A percentile compares a stretch with the other conserved stretches of the same genome.
These are phyloP conservation scores for Myripristis jacobus DNA, from an alignment of 2,797 vertebrate species.

Conservation along the genomic window DNA sequence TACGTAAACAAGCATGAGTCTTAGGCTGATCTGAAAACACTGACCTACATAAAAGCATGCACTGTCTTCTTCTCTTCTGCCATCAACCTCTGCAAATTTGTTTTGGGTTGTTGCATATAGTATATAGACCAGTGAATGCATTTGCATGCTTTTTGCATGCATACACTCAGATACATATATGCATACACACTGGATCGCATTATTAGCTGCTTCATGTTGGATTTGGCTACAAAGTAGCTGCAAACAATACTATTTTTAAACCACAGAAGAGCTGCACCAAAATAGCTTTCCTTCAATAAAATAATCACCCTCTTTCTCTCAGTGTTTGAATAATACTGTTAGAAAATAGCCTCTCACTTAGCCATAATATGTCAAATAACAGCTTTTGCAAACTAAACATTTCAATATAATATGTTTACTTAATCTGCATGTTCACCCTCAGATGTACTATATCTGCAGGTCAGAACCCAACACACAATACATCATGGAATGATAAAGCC, in stretches of 20 bases:
- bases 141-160: slow-evolving; percentile 32
- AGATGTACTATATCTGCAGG: slow-evolving; percentile 55
- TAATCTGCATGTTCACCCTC: slow-evolving; percentile 57
- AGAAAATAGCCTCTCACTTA: slow-evolving; percentile 30
- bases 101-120: slow-evolving; percentile 33
- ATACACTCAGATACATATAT: slow-evolving; percentile 3
- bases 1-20: slow-evolving; percentile 84
- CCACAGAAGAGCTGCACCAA: slow-evolving; percentile 11
- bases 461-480: slow-evolving; percentile 53
- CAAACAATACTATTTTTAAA: slow-evolving; percentile 38
- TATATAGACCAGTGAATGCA: slow-evolving; percentile 35
- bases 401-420: slow-evolving; percentile 49
- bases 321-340: slow-evolving; percentile 7
- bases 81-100: slow-evolving; percentile 60
- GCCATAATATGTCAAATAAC: slow-evolving; percentile 19
- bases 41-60: slow-evolving; percentile 84
- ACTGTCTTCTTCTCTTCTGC: slow-evolving; percentile 64
- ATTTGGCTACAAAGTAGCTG: slow-evolving; percentile 30
- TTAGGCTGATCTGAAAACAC: slow-evolving; percentile 81
- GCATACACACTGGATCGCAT: slow-evolving; percentile 28
- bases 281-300: slow-evolving; percentile 25
- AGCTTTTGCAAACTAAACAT: slow-evolving; percentile 32
- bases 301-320: slow-evolving; percentile 9
- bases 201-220: slow-evolving; percentile 18
- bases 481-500: slow-evolving; percentile 64